These are phyloP conservation scores for Lasiurus cinereus DNA, from an alignment of 2,113 vertebrate genomes.

Conservation along the genomic window DNA sequence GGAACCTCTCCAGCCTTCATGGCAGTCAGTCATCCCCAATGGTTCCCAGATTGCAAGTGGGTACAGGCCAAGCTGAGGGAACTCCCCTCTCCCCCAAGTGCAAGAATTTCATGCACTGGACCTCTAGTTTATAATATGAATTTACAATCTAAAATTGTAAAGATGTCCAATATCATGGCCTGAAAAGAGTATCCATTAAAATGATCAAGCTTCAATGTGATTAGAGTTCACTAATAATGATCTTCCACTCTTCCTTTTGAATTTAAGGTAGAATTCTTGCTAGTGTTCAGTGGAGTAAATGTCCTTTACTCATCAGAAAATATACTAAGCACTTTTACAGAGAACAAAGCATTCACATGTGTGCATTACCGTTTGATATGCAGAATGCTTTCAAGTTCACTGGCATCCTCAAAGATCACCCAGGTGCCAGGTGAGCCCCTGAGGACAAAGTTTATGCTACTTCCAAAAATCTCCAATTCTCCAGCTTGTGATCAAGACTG, in stretches of 20 bases:
- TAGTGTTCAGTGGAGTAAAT: not conserved
- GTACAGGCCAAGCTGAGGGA: no score
- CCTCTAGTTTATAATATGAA: not conserved
- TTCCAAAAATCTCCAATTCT: not conserved
- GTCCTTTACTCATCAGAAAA: not conserved
- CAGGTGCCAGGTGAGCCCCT: not conserved
- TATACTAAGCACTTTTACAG: not conserved
- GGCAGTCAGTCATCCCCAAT: no score
- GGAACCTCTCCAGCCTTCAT: no score
- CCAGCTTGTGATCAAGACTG: not conserved
- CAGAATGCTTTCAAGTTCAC: not conserved
- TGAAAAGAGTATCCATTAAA: not conserved
- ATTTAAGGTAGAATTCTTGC: not conserved
- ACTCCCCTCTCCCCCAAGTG: no score
- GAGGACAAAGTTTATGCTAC: not conserved
- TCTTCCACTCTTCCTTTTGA: not conserved
- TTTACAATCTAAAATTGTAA: slow-evolving; percentile 28
- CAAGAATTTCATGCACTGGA: no score
- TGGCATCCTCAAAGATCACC: not conserved
- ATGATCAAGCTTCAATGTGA: not conserved
- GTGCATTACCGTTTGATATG: not conserved
- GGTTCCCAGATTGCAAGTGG: no score
- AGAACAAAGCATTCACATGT: not conserved
- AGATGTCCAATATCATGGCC: not conserved
- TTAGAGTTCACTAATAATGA: no score